A percentile compares a stretch with the other conserved stretches of the same genome.
Evolutionary conservation across 37 sponge, comb jelly and placozoan genomes (phyloP).

Genomic region (Cliona cf. orientalis): DNA sequence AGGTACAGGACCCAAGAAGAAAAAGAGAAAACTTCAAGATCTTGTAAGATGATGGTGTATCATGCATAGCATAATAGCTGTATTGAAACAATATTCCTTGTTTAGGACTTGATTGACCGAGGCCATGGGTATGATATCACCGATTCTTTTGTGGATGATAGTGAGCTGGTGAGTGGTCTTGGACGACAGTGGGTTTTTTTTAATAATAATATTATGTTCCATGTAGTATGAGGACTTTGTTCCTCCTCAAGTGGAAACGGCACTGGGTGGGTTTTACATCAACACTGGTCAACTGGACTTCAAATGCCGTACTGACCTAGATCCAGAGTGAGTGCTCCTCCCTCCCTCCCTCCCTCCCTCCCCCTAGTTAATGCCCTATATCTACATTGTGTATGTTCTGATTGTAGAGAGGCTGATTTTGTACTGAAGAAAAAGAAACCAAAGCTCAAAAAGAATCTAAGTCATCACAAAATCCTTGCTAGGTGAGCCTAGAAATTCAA

Average conservation of each 20-base stretch:
- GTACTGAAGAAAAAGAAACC: slow-evolving; percentile 48
- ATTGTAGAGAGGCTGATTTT: slow-evolving; percentile 24
- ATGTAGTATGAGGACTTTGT: slow-evolving; percentile 86
- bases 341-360: too few relatives aligned
- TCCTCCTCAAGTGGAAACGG: slow-evolving; percentile 80
- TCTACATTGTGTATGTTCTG: neutral
- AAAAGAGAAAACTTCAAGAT: slow-evolving; percentile 54
- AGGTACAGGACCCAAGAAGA: slow-evolving; percentile 44
- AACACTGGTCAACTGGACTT: slow-evolving; percentile 86
- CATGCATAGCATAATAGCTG: neutral
- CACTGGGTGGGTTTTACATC: slow-evolving; percentile 88
- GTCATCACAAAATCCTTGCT: slow-evolving; percentile 46
- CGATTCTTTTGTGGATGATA: slow-evolving; percentile 90
- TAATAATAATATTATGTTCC: neutral
- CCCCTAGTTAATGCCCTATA: neutral
- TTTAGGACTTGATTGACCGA: slow-evolving; percentile 64
- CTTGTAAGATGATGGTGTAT: slow-evolving; percentile 15
- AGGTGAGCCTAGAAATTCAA: slow-evolving; percentile 28
- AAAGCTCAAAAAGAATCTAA: slow-evolving; percentile 38
- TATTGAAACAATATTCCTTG: neutral
- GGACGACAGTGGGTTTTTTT: slow-evolving; percentile 2
- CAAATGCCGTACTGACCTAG: slow-evolving; percentile 45
- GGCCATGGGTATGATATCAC: slow-evolving; percentile 82
- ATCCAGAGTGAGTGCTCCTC: slow-evolving; percentile 63
- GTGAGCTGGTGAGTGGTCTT: slow-evolving; percentile 70